Evolutionary conservation across 2,113 vertebrate genomes (phyloP), one percentile per base, ranked within the genome.

Genomic region (Chitala chitala): DNA sequence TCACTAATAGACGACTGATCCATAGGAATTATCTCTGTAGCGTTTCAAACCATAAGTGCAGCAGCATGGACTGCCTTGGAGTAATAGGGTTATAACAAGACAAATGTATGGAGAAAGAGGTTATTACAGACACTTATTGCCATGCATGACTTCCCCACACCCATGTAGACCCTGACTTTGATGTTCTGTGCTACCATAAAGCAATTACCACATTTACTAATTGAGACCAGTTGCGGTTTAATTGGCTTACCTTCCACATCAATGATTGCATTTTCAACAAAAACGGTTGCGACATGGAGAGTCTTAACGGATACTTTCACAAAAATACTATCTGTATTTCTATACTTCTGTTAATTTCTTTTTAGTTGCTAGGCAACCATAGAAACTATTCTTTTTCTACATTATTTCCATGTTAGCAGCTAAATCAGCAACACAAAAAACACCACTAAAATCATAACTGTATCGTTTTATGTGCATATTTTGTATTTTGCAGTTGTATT

Each of bases 291-390:
- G 33, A 38, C 38, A n/a, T n/a, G n/a, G n/a, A n/a, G 31, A 63
- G 31, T 38, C 8, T 29, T 8, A 63, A 63, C 29, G 31, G 59
- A 63, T 17, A 63, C 15, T 6, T 33, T 63, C 31, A 33, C 33
- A 36, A 63, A 63, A 63, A 33, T 36, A 63, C 38, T 36, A 13
- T 63, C 59, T 63, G 59, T 63, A 36, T 20, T 63, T 63, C 59
- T 63, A 36, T 38, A 63, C 17, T 5, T 36, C 5, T 8, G 4
- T 63, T 38, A n/a, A 38, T 38, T 63, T 63, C 31, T 63, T n/a
- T n/a, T n/a, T n/a, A n/a, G n/a, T n/a, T n/a, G n/a, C n/a, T n/a
- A n/a, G n/a, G n/a, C n/a, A n/a, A n/a, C n/a, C n/a, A n/a, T n/a
- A n/a, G n/a, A n/a, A n/a, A n/a, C n/a, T n/a, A n/a, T n/a, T n/a